phyloP scores from a whole-genome alignment of 2,888 invertebrate genomes.

The Eristalis arbustorum region DNA sequence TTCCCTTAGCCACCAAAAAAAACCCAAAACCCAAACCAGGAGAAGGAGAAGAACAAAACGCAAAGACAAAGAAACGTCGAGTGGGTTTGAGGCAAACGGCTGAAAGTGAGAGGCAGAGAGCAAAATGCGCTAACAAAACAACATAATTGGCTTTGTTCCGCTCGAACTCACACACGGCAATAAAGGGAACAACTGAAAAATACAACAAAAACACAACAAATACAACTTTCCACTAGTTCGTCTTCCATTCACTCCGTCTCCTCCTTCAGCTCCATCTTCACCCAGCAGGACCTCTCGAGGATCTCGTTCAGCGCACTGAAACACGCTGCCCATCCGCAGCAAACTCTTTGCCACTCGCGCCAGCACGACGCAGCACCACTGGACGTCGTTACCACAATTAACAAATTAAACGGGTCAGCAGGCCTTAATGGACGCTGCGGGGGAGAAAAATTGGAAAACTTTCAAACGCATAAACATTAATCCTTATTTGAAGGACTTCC shows the following conservation, averaged over 20 bases:
- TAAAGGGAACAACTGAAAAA: neutral
- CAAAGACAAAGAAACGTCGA: neutral
- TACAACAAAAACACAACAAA: neutral
- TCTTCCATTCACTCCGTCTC: neutral
- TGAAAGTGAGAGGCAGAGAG: neutral
- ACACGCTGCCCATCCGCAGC: conserved; percentile 10
- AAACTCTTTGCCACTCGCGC: neutral
- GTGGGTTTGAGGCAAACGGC: neutral
- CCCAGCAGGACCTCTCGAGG: neutral
- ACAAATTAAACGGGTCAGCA: conserved; percentile 67
- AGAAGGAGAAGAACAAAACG: neutral
- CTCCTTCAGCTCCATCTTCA: neutral
- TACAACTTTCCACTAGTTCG: conserved; percentile 29
- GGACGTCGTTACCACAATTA: conserved; percentile 53
- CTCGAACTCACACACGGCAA: conserved; percentile 39
- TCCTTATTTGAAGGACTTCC: conserved; percentile 31
- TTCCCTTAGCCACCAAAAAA: neutral
- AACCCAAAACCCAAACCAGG: neutral
- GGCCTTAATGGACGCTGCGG: conserved; percentile 31
- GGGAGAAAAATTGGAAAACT: conserved; percentile 52
- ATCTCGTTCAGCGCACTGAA: conserved; percentile 19
- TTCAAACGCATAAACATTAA: conserved; percentile 61
- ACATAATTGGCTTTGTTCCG: conserved; percentile 60
- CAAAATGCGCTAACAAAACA: neutral
- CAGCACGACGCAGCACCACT: neutral